Base-by-base conservation (phyloP, 2,113 vertebrate species). In the Melanerpes formicivorus region DNA sequence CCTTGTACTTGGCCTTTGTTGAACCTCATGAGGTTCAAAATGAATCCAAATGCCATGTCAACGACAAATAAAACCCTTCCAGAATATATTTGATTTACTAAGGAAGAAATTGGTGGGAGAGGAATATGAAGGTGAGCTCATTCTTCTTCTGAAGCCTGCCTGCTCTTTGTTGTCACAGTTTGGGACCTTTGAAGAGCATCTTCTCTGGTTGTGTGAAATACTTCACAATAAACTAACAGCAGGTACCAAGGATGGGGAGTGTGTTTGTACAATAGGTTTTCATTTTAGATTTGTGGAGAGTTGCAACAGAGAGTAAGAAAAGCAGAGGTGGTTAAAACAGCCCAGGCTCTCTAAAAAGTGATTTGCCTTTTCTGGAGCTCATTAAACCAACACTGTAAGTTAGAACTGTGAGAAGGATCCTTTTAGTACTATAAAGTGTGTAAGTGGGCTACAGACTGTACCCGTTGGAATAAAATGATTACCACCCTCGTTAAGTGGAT, bases 401-500 rank as follows among this genome's bases (percentile, higher is more conserved):
- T 42, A 27, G 50, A 78, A 27, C 25, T 11, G 46, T 58, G 67
- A 80, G 65, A 69, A 83, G 16, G 50, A 59, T 93, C 56, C 30
- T 85, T 90, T 81, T 16, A 78, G 50, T 72, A 2, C 66, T 22
- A 6, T 11, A 46, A 87, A 52, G 65, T 11, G 7, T 42, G 29
- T 30, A 75, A 27, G 91, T 52, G 80, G 80, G 87, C 84, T 91
- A 14, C 37, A 83, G 81, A 18, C 48, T 55, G 58, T 9, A 72
- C 85, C 84, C 23, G 1, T 84, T 19, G 70, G 80, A 90, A 83
- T 88, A 76, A 93, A 90, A 83, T n/a, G 76, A 93, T 93, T 84
- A 91, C 77, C 79, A 50, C 76, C 73, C 70, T 82, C n/a, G 18
- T 93, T 88, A 93, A 95, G 83, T 69, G 77, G 44, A 91, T 95